Base-by-base conservation (phyloP, 2,113 vertebrate species). In the Odocoileus hemionus region DNA sequence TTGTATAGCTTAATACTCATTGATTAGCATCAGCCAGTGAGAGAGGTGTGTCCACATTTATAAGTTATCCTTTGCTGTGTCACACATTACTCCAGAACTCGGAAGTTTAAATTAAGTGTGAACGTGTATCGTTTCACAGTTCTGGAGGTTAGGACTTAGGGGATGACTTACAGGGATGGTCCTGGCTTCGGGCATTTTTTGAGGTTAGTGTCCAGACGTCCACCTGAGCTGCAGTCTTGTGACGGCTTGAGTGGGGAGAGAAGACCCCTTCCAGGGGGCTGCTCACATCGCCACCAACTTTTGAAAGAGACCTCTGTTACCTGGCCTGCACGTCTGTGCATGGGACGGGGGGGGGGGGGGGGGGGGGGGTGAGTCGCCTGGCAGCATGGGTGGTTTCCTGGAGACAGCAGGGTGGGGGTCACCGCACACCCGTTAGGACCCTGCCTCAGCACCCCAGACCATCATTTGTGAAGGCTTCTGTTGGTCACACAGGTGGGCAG, bases 341-440 rank as follows among this genome's bases (percentile, higher is more conserved):
- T 5, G 1, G 50, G 26, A 2, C 4, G 0, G 50, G 26, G 30
- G 28, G 21, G 3, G 30, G 28, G 21, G 3, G n/a, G n/a, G 0
- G 50, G 26, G 0, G 50, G 26, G 30, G 28, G 21, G 3, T 33
- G 39, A 43, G 33, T 86, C 45, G 21, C 21, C 52, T 95, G 28
- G 33, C 36, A 54, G 3, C 15, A 0, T 33, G 6, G 33, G 17
- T 43, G 12, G 30, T 33, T 92, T 96, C 25, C 36, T 10, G n/a
- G 90, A 83, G 45, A 67, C 82, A 52, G 36, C 10, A 1, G 64
- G 23, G 17, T 57, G 7, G 64, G 87, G 91, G n/a, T 76, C 55
- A 5, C 82, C 13, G 2, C 15, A 3, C 39, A 21, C 25, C 80
- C 43, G 23, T 64, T 26, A 82, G 50, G 19, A 47, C 47, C 47